Percentiles rank a stretch among this genome's conserved stretches.
These are phyloP conservation scores for Lytechinus variegatus DNA, from an alignment of 35 echinoderm and acorn worm species.

Conservation along the genomic window DNA sequence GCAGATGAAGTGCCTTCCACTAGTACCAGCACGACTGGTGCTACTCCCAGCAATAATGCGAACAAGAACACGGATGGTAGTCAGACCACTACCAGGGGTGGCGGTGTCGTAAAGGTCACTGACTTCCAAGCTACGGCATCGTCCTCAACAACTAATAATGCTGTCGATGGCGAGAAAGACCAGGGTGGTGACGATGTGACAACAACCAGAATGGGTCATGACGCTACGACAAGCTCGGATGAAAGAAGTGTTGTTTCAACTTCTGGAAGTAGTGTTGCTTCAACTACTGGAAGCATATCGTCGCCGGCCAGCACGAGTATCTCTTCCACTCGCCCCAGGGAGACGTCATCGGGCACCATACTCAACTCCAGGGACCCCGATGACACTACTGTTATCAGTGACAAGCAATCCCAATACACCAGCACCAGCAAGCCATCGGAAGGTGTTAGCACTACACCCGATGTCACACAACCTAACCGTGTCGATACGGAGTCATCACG, in stretches of 20 bases:
- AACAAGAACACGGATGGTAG: neutral
- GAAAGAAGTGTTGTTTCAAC: neutral
- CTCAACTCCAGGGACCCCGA: neutral
- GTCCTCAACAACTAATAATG: neutral
- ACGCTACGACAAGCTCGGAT: neutral
- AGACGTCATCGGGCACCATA: neutral
- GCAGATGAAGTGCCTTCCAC: too few relatives aligned
- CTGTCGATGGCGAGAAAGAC: neutral
- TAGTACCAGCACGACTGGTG: neutral
- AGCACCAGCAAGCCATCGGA: neutral
- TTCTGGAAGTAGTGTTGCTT: neutral
- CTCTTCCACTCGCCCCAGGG: neutral
- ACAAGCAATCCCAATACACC: neutral
- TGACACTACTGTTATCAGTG: neutral
- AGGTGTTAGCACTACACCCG: neutral
- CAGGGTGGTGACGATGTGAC: neutral
- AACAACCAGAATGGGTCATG: neutral
- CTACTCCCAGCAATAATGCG: neutral
- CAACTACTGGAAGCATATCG: neutral
- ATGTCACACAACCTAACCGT: neutral
- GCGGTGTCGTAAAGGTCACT: neutral
- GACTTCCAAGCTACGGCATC: neutral
- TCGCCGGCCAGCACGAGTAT: neutral
- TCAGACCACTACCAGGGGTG: neutral
- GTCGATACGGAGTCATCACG: neutral